phyloP scores from a whole-genome alignment of 2,797 vertebrate species.

The Manis crassicaudata region DNA sequence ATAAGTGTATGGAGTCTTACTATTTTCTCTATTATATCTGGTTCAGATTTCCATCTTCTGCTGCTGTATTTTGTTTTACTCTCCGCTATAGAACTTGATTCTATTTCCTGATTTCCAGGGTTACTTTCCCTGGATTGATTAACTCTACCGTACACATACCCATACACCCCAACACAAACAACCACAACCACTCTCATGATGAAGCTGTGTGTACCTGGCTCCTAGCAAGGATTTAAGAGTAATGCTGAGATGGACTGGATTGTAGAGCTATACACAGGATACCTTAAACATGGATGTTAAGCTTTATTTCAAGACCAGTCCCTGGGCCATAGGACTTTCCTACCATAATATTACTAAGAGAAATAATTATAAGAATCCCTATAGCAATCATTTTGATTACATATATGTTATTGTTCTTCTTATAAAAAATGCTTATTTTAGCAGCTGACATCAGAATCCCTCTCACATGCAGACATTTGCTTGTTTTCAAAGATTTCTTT shows the following conservation, averaged over 20 bases:
- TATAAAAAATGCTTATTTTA: not conserved
- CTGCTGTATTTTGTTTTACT: not conserved
- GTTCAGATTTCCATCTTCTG: not conserved
- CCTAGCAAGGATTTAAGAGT: not conserved
- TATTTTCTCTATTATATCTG: not conserved
- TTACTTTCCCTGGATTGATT: conserved; percentile 16
- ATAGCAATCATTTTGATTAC: not conserved
- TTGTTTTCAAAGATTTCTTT: conserved; percentile 1
- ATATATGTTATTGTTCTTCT: not conserved
- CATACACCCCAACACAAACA: not conserved
- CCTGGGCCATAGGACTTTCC: not conserved
- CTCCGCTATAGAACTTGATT: not conserved
- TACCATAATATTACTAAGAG: not conserved
- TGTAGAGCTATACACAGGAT: not conserved
- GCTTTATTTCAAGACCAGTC: not conserved
- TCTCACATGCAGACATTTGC: not conserved
- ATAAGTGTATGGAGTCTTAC: not conserved
- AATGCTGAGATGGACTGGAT: not conserved
- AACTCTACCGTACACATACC: not conserved
- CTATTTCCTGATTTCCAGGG: not conserved
- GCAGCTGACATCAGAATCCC: not conserved
- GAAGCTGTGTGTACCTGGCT: not conserved
- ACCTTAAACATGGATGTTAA: not conserved
- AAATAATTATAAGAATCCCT: not conserved
- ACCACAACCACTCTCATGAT: not conserved